These are phyloP conservation scores for Lumbricus terrestris DNA, from an alignment of 2,888 invertebrate species.

Conservation along the genomic window DNA sequence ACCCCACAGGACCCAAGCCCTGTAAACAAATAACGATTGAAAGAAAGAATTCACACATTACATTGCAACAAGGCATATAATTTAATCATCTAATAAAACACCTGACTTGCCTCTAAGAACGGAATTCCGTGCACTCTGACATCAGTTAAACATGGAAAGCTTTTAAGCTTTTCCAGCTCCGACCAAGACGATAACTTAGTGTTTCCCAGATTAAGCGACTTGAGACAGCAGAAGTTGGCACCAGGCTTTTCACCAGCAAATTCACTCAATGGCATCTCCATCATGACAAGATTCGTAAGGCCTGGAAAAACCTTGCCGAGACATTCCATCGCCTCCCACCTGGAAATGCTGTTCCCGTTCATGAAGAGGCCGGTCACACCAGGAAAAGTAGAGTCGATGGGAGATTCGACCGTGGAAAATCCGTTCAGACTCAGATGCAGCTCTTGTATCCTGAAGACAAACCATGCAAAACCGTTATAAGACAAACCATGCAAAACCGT, in stretches of 20 bases:
- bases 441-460: slow-evolving; percentile 72
- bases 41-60: background rate
- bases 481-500: background rate
- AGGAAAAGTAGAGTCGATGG: slow-evolving; percentile 63
- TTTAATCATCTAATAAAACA: background rate
- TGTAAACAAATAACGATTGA: background rate
- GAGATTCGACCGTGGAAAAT: slow-evolving; percentile 47
- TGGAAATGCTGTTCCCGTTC: slow-evolving; percentile 80
- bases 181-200: slow-evolving; percentile 82
- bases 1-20: background rate
- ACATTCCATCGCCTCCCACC: slow-evolving; percentile 80
- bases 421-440: slow-evolving; percentile 88
- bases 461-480: slow-evolving; percentile 27
- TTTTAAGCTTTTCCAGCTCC: slow-evolving; percentile 80
- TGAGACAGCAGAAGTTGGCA: slow-evolving; percentile 64
- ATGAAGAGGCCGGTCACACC: slow-evolving; percentile 79
- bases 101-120: slow-evolving; percentile 62
- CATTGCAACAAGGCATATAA: background rate
- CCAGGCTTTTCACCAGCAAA: slow-evolving; percentile 25
- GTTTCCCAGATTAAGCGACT: slow-evolving; percentile 72
- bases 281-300: slow-evolving; percentile 77
- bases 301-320: slow-evolving; percentile 82
- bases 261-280: slow-evolving; percentile 49
- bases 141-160: slow-evolving; percentile 79
- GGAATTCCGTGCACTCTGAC: slow-evolving; percentile 77